A percentile compares a stretch with the other conserved stretches of the same genome.
These are phyloP conservation scores for Paracanthobrama guichenoti DNA, from an alignment of 2,113 vertebrate species.

Conservation along the genomic window DNA sequence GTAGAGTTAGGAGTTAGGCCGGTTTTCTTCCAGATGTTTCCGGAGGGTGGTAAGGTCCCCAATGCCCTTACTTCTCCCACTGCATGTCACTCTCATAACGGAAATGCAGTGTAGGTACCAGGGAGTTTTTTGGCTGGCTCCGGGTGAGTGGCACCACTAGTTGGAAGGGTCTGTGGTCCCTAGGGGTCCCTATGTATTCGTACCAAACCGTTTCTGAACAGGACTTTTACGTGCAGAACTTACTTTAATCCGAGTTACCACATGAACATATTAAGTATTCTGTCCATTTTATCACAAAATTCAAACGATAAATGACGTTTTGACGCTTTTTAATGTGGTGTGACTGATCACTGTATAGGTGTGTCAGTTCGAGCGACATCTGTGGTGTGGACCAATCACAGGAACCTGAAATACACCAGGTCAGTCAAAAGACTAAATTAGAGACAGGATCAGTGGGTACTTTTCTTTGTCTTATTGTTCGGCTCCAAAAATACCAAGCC, in stretches of 20 bases:
- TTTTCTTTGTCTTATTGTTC: too few species aligned
- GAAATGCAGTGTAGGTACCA: background rate
- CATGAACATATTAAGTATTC: too few species aligned
- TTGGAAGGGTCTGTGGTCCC: background rate
- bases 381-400: background rate
- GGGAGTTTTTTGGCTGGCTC: background rate
- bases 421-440: background rate
- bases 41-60: background rate
- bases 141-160: background rate
- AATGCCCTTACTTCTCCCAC: background rate
- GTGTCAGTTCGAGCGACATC: background rate
- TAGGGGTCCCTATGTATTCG: too few species aligned
- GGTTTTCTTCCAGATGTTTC: background rate
- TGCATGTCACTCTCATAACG: background rate
- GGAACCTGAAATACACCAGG: background rate
- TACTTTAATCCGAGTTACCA: too few species aligned
- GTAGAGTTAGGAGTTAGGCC: background rate
- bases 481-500: too few species aligned
- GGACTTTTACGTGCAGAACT: too few species aligned
- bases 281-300: too few species aligned
- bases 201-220: too few species aligned
- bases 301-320: too few species aligned
- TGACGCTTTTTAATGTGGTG: too few species aligned
- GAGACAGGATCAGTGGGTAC: background rate
- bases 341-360: too few species aligned